phyloP scores from a whole-genome alignment of 2,113 vertebrate species.

The Gnathonemus echidnorhynchus region DNA sequence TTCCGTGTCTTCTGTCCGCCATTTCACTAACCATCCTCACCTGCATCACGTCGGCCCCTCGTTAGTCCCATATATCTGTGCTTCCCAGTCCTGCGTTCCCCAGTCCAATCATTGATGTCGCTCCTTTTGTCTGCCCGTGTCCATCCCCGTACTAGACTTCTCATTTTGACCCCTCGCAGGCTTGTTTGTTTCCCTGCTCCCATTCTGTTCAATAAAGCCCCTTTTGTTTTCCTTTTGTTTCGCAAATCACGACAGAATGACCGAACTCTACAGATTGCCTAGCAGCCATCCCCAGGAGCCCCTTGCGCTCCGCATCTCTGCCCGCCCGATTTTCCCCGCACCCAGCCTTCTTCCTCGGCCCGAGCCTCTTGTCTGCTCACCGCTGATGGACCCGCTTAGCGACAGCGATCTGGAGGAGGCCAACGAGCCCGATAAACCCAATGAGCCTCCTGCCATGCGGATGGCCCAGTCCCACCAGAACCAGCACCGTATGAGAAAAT shows the following conservation, averaged over 20 bases:
- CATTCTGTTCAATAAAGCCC: background rate
- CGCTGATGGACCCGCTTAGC: background rate
- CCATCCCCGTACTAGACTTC: background rate
- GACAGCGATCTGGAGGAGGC: background rate
- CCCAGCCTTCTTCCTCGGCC: background rate
- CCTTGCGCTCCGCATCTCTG: too few relatives aligned
- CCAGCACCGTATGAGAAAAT: background rate
- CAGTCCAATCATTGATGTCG: background rate
- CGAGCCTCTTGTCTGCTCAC: background rate
- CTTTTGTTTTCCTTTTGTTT: background rate
- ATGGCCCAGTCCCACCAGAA: background rate
- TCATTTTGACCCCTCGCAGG: background rate
- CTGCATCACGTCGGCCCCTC: background rate
- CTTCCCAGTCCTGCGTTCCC: background rate
- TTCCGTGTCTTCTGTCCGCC: too few relatives aligned
- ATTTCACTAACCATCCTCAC: background rate
- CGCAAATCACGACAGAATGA: background rate
- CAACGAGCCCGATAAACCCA: background rate
- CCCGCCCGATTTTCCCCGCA: background rate
- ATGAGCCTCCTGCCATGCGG: too few relatives aligned
- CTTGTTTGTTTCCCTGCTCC: background rate
- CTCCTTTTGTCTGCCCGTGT: background rate
- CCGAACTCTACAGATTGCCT: background rate
- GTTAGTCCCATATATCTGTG: background rate
- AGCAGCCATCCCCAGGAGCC: background rate